These are phyloP conservation scores for Tenualosa thibaudeaui DNA, from an alignment of 2,797 vertebrate species.

Conservation along the genomic window DNA sequence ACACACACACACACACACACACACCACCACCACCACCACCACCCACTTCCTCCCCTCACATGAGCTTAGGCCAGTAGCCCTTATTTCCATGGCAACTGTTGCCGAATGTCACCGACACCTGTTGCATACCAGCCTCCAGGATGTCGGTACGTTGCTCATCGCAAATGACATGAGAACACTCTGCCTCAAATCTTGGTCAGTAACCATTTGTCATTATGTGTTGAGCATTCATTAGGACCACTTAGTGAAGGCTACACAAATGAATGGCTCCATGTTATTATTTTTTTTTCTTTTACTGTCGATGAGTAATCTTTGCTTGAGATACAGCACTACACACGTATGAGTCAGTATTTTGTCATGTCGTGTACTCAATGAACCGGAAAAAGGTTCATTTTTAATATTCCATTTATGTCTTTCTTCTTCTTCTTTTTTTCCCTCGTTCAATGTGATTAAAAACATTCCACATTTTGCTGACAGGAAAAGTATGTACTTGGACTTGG, in stretches of 20 bases:
- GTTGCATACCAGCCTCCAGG: conserved; percentile 38
- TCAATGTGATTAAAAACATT: conserved; percentile 9
- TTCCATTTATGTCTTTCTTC: neutral
- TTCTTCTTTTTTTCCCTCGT: neutral
- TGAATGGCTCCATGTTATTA: neutral
- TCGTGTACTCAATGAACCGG: neutral
- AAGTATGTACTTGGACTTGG: neutral
- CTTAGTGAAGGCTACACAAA: neutral
- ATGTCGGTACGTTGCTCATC: neutral
- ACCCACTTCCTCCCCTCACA: neutral
- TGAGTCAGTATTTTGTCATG: neutral
- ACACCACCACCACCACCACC: neutral
- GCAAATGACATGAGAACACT: neutral
- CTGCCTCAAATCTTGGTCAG: neutral
- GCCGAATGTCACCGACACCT: conserved; percentile 48
- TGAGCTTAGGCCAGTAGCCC: conserved; percentile 27
- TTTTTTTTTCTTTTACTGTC: neutral
- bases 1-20: neutral
- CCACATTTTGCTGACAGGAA: conserved; percentile 10
- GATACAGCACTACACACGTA: neutral
- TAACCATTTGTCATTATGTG: neutral
- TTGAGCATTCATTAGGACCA: neutral
- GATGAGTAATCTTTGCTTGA: neutral
- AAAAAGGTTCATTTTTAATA: neutral
- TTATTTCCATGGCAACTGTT: conserved; percentile 54